Conservation (phyloP, 2,888 invertebrate species). For the Tetragnatha montana region DNA sequence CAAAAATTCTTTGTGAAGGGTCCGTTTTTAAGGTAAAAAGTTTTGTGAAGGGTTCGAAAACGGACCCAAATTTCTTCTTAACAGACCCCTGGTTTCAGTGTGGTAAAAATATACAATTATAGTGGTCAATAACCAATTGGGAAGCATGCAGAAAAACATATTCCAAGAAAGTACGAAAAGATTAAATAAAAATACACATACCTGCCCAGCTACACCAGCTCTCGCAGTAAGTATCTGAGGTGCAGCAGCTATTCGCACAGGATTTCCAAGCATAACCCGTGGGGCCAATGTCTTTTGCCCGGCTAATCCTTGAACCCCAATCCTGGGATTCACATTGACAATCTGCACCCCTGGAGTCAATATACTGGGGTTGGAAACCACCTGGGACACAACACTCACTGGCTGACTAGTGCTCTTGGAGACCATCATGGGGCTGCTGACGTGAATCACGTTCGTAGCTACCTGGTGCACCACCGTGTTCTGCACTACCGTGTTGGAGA, state of each 20-base stretch:
- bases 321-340: constrained; percentile 64
- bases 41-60: no score
- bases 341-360: constrained; percentile 66
- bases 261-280: constrained; percentile 83
- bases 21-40: no score
- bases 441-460: constrained; percentile 54
- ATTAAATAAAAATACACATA: constrained; percentile 1
- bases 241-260: constrained; percentile 80
- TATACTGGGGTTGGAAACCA: constrained; percentile 67
- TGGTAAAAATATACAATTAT: no score
- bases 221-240: constrained; percentile 82
- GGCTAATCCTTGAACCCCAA: constrained; percentile 75
- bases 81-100: no score
- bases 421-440: constrained; percentile 35
- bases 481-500: constrained; percentile 37
- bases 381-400: constrained; percentile 67
- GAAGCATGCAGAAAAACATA: no score
- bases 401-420: constrained; percentile 62
- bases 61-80: no score
- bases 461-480: constrained; percentile 34
- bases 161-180: not conserved
- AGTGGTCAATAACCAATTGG: no score
- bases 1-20: no score
- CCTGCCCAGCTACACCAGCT: constrained; percentile 66
- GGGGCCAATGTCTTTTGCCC: constrained; percentile 86